A percentile compares a stretch with the other conserved stretches of the same genome.
These are phyloP conservation scores for Standfussiana lucernea DNA, from an alignment of 2,888 invertebrate genomes.

Conservation along the genomic window DNA sequence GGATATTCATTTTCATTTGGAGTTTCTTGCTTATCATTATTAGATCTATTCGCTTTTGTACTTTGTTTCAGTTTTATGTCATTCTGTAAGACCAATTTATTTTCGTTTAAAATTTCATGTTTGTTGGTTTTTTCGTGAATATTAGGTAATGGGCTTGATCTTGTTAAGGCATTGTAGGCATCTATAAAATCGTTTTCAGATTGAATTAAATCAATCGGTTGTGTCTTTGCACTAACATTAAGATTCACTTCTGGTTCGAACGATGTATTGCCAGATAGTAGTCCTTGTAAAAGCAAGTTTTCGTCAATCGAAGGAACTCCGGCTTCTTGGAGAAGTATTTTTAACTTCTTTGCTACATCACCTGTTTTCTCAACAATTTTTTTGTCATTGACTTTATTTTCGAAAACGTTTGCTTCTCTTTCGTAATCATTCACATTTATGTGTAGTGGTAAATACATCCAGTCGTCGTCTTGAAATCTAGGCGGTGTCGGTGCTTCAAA, in stretches of 20 bases:
- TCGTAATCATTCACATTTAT: conserved; percentile 65
- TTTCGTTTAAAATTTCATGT: conserved; percentile 21
- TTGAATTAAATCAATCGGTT: conserved; percentile 81
- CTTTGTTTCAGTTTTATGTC: conserved; percentile 11
- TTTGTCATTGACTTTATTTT: conserved; percentile 37
- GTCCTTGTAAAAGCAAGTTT: conserved; percentile 79
- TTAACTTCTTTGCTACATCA: conserved; percentile 81
- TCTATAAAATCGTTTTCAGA: conserved; percentile 88
- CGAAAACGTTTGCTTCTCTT: conserved; percentile 50
- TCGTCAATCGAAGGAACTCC: conserved; percentile 81
- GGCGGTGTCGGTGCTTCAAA: conserved; percentile 80
- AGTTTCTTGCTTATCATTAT: conserved; percentile 11
- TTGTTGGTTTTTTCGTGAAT: conserved; percentile 65
- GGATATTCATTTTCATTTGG: conserved; percentile 1
- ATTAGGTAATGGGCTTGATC: conserved; percentile 85
- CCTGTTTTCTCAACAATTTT: conserved; percentile 67
- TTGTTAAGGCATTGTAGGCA: conserved; percentile 87
- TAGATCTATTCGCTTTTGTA: conserved; percentile 4
- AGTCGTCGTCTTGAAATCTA: conserved; percentile 84
- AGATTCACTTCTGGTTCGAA: conserved; percentile 53
- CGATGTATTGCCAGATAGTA: conserved; percentile 72
- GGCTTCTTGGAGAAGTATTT: conserved; percentile 79
- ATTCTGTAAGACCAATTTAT: conserved; percentile 6
- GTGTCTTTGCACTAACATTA: conserved; percentile 63
- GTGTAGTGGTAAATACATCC: conserved; percentile 86